Percentiles rank a stretch among this genome's conserved stretches.
Conservation (phyloP, 2,113 vertebrate species). For the Xyrauchen texanus region DNA sequence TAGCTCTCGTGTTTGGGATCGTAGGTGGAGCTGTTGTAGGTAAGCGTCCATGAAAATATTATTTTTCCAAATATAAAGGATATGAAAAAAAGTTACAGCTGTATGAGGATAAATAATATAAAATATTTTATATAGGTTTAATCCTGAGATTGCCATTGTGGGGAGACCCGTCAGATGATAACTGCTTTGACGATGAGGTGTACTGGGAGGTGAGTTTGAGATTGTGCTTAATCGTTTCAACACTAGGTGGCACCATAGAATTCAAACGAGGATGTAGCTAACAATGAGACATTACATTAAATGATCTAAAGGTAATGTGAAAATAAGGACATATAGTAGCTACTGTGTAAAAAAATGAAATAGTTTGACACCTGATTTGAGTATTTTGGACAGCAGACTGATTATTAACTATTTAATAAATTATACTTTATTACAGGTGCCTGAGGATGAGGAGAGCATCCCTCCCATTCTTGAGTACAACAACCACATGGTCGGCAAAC, state of each 20-base stretch:
- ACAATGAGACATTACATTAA: no score
- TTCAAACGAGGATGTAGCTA: not conserved
- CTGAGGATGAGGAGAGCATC: conserved; percentile 81
- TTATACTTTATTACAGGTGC: conserved; percentile 70
- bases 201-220: conserved; percentile 90
- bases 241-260: conserved; percentile 51
- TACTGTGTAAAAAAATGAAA: no score
- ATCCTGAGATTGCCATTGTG: conserved; percentile 88
- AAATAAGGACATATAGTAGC: no score
- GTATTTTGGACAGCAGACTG: no score
- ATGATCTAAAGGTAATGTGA: no score
- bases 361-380: no score
- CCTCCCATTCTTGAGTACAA: conserved; percentile 73
- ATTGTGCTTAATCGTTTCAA: not conserved
- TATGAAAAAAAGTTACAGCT: not conserved
- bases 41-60: conserved; percentile 65
- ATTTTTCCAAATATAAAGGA: no score
- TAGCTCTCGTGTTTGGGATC: conserved; percentile 84
- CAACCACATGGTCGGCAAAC: conserved; percentile 73
- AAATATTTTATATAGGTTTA: conserved; percentile 68
- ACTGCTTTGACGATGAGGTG: conserved; percentile 88
- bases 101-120: no score
- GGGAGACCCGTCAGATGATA: conserved; percentile 87
- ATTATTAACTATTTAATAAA: not conserved
- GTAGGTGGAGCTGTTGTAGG: conserved; percentile 85